These are phyloP conservation scores for Mesorhabditis belari DNA, from an alignment of 2,888 invertebrate species.

Conservation along the genomic window DNA sequence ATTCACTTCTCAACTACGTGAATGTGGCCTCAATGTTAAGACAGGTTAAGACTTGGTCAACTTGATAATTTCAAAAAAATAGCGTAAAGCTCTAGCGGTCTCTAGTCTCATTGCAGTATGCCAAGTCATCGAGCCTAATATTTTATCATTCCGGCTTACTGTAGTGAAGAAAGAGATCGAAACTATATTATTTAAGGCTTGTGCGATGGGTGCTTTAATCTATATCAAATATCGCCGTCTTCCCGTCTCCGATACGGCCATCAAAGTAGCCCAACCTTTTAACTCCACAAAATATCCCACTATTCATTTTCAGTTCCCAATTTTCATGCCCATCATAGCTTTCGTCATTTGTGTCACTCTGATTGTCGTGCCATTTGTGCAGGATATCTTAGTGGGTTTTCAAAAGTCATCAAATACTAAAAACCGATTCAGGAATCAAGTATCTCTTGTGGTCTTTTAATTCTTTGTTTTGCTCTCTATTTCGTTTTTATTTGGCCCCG, in stretches of 20 bases:
- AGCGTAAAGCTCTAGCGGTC: too few species aligned
- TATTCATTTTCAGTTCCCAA: conserved; percentile 14
- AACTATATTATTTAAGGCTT: not conserved
- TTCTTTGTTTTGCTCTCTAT: not conserved
- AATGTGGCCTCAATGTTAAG: conserved; percentile 19
- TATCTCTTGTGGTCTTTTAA: not conserved
- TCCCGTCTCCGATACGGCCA: not conserved
- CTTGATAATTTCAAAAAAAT: not conserved
- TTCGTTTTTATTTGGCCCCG: not conserved
- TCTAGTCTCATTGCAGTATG: too few species aligned
- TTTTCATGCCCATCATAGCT: conserved; percentile 24
- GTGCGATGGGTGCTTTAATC: not conserved
- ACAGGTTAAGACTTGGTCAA: not conserved
- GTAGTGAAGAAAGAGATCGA: conserved; percentile 14
- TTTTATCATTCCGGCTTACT: conserved; percentile 18
- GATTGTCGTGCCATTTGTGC: conserved; percentile 23
- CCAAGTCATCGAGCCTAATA: too few species aligned
- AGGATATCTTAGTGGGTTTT: conserved; percentile 7
- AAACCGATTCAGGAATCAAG: not conserved
- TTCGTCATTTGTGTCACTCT: conserved; percentile 20
- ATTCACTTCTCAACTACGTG: conserved; percentile 28
- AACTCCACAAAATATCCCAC: not conserved
- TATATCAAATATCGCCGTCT: not conserved
- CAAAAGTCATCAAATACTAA: too few species aligned
- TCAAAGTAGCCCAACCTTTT: not conserved